Base-by-base conservation (phyloP, 2,113 vertebrate species). In the Puffinus mauretanicus region DNA sequence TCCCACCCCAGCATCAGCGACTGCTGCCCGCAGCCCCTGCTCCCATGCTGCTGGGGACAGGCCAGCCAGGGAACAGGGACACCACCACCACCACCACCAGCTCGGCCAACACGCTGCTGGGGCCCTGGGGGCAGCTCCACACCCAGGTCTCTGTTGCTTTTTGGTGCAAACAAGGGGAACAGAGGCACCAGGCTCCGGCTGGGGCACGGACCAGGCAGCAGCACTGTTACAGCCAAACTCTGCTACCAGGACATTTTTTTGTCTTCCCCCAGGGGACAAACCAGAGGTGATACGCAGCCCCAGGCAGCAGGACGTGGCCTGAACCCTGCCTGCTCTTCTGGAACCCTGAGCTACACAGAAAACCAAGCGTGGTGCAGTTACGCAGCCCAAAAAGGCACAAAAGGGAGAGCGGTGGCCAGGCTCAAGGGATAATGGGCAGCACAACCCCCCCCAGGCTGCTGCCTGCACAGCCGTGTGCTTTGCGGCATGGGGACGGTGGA, bases 41-140 rank as follows among this genome's bases (percentile, higher is more conserved):
- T 27, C 70, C 42, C 42, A 20, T 2, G 4, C 44, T 88, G 49
- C 51, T 51, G 65, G 19, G 58, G 42, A 69, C 70, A 18, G 65
- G 24, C 47, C 30, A 58, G 40, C 30, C 51, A 25, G 20, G 46
- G 47, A 47, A 16, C 29, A 27, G 46, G 26, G 82, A 22, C 34
- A 24, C 46, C 65, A 82, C 1, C 29, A 11, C 20, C 2, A 7
- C 60, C 79, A 78, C 21, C 29, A 11, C 20, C 82, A 80, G 38
- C 79, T 64, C 18, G 49, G 80, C 36, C 47, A 57, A 16, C 3
- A 8, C 0, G 1, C 38, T 67, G n/a, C 49, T 40, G 64, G 36
- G 29, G 40, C 29, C 3, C 1, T 40, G 3, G 3, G 36, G 8
- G 20, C 69, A 78, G 64, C 7, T 30, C 36, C 22, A 44, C 0